Evolutionary conservation across 2,888 invertebrate genomes (phyloP).

Genomic region (Plebejus melissa): DNA sequence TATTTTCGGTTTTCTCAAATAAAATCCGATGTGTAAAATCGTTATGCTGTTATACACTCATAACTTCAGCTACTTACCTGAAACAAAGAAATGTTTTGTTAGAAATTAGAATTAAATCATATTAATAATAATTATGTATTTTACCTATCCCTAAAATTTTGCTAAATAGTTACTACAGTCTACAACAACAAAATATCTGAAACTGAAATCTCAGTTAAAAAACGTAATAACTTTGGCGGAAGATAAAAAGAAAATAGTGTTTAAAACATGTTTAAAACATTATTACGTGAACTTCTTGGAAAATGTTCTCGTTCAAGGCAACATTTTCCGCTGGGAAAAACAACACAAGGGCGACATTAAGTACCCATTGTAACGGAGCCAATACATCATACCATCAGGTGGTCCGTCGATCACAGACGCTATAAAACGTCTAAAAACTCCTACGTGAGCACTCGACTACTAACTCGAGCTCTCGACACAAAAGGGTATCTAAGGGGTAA

Average conservation of each 20-base stretch:
- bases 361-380: conserved; percentile 14
- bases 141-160: too few species aligned
- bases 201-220: background rate
- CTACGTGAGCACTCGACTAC: background rate
- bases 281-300: background rate
- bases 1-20: background rate
- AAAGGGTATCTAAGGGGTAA: background rate
- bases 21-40: background rate
- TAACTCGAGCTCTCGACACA: conserved; percentile 8
- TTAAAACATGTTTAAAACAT: background rate
- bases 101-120: background rate
- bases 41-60: background rate
- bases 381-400: conserved; percentile 1
- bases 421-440: conserved; percentile 4
- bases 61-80: conserved; percentile 33
- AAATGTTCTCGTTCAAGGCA: background rate
- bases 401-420: background rate
- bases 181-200: too few species aligned
- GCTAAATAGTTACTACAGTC: too few species aligned
- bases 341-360: background rate
- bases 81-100: conserved; percentile 20
- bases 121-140: too few species aligned
- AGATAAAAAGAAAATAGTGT: background rate
- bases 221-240: background rate
- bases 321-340: background rate